Evolutionary conservation across 2,888 invertebrate species (phyloP).

Genomic region (Linnaemya vulpina): DNA sequence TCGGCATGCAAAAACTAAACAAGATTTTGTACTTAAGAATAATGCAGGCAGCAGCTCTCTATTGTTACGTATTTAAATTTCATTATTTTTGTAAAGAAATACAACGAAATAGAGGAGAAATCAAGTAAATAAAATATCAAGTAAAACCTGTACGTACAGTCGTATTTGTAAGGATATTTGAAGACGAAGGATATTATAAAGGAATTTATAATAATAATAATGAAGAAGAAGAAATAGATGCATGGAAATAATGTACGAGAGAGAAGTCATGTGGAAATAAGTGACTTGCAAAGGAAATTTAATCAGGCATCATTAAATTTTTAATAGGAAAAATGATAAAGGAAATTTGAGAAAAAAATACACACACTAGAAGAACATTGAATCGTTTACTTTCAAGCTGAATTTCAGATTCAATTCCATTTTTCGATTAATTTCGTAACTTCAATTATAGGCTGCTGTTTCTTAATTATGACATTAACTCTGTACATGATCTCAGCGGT

Average conservation of each 20-base stretch:
- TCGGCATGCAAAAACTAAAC: not conserved
- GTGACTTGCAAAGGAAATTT: slow-evolving; percentile 26
- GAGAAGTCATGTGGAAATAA: not conserved
- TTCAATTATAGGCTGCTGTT: no score
- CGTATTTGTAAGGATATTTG: slow-evolving; percentile 14
- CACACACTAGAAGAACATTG: no score
- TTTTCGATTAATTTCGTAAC: no score
- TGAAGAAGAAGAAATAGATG: not conserved
- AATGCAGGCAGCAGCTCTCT: not conserved
- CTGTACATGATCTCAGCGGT: no score
- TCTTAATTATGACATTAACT: no score
- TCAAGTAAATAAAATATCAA: slow-evolving; percentile 12
- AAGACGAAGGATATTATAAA: slow-evolving; percentile 1
- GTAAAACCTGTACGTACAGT: not conserved
- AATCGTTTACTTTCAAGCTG: no score
- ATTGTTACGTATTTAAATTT: slow-evolving; percentile 42
- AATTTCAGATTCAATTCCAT: no score
- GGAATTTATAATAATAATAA: not conserved
- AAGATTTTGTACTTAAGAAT: not conserved
- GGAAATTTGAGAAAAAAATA: not conserved
- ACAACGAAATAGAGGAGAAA: not conserved
- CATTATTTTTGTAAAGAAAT: slow-evolving; percentile 8
- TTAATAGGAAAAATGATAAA: not conserved
- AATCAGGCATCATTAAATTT: slow-evolving; percentile 36
- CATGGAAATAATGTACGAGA: not conserved